A percentile compares a stretch with the other conserved stretches of the same genome.
These are phyloP conservation scores for Zophobas atratus DNA, from an alignment of 1,140 invertebrate species.

Conservation along the genomic window DNA sequence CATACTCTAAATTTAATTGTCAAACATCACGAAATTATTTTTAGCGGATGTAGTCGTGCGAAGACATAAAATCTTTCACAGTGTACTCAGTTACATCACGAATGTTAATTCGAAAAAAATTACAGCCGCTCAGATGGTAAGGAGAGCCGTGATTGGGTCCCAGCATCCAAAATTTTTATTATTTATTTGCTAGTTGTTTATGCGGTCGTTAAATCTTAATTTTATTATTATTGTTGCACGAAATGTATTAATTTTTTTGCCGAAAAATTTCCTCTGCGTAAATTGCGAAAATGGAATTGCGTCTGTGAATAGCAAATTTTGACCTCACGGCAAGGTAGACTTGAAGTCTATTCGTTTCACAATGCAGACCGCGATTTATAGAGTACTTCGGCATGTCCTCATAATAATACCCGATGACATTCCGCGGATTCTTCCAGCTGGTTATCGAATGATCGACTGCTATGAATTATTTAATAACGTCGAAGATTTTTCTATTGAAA, in stretches of 20 bases:
- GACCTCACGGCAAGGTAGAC: conserved; percentile 30
- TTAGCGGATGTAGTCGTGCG: background rate
- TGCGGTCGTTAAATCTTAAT: conserved; percentile 20
- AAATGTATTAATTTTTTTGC: background rate
- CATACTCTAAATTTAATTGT: background rate
- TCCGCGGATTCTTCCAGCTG: background rate
- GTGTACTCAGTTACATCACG: conserved; percentile 4
- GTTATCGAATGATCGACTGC: background rate
- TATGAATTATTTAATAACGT: conserved; percentile 12
- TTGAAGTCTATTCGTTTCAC: conserved; percentile 9
- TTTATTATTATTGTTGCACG: conserved; percentile 1
- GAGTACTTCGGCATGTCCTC: background rate
- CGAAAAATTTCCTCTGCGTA: conserved; percentile 20
- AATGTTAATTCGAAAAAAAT: too few species aligned
- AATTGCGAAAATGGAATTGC: background rate
- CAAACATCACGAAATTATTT: conserved; percentile 1
- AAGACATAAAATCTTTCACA: background rate
- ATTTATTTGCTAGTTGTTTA: background rate
- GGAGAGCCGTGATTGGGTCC: too few species aligned
- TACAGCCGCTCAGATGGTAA: too few species aligned
- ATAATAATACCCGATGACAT: background rate
- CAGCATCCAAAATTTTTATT: too few species aligned
- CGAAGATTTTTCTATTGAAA: background rate
- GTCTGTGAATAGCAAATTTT: conserved; percentile 17
- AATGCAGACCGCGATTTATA: background rate